Percentiles rank a stretch among this genome's conserved stretches.
phyloP scores from a whole-genome alignment of 2,888 invertebrate species.

The Caenorhabditis macrosperma region DNA sequence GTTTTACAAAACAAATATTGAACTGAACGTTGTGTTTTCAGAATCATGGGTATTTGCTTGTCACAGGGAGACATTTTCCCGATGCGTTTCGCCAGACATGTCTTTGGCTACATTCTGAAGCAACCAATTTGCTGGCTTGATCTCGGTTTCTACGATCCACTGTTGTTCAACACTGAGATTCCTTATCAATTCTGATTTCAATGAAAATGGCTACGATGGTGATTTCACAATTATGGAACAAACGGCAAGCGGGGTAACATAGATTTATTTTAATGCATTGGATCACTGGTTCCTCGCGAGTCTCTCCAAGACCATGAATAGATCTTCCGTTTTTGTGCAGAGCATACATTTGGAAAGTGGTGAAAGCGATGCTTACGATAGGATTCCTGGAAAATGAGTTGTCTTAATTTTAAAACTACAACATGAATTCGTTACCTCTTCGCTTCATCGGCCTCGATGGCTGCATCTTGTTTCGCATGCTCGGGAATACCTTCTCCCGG shows the following conservation, averaged over 20 bases:
- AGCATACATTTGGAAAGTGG: conserved; percentile 94
- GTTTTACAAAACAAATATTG: not conserved
- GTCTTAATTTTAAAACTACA: no score
- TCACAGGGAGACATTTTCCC: conserved; percentile 98
- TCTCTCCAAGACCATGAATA: conserved; percentile 94
- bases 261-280: no score
- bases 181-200: conserved; percentile 11
- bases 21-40: conserved; percentile 82
- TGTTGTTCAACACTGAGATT: conserved; percentile 34
- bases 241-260: not conserved
- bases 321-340: conserved; percentile 87
- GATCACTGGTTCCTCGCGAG: conserved; percentile 6
- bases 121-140: conserved; percentile 93
- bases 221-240: conserved; percentile 25
- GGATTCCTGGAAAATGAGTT: conserved; percentile 30
- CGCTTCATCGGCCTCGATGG: not conserved
- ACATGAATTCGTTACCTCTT: conserved; percentile 10
- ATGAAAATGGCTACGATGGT: not conserved
- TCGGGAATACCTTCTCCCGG: conserved; percentile 44
- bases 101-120: conserved; percentile 93
- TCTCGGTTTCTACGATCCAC: conserved; percentile 97
- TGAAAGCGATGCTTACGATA: conserved; percentile 85
- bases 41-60: conserved; percentile 94
- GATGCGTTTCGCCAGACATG: conserved; percentile 95
- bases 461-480: not conserved